Evolutionary conservation across 2,797 vertebrate species (phyloP), one percentile per base, ranked within the genome.

Genomic region (Siniperca undulata): DNA sequence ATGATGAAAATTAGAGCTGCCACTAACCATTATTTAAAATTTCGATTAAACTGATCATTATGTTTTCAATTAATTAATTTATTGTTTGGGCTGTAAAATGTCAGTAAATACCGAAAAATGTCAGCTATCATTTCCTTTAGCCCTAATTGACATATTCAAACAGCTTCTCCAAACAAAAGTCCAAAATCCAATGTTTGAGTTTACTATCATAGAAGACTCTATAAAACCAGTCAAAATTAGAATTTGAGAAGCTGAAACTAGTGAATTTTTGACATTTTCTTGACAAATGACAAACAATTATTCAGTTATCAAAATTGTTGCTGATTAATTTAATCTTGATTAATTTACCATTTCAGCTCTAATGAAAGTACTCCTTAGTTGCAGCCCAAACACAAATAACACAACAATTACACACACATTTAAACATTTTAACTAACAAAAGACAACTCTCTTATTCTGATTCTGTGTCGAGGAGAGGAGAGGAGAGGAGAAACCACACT

Each of bases 381-480:
- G 42, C 20, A 71, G 48, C 8, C 40, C 12, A 50, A 30, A 72
- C 4, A 73, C 40, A 71, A 61, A 74, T 61, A 74, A 48, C 20
- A 56, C 17, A 53, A 53, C 22, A 52, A 46, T 34, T 69, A 30
- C 20, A 61, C 50, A 30, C 2, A 65, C 12, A 44, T n/a, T 10
- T 24, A 48, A 22, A 67, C 34, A 70, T 61, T 70, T 40, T 70
- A 79, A 83, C 22, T 27, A 62, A 82, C 38, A 68, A 58, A 4
- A 81, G 22, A 83, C 72, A 76, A 69, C 55, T 73, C 24, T 69
- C 74, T 68, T 4, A n/a, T 55, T 70, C 74, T 69, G 80, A 76
- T 68, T 88, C 52, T 77, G 76, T 83, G 60, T 40, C 44, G 73
- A 81, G 48, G 70, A 87, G 76, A 27, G 27, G 27, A 87, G 76